Evolutionary conservation across 2,113 vertebrate species (phyloP).

Genomic region (Leptodactylus fuscus): DNA sequence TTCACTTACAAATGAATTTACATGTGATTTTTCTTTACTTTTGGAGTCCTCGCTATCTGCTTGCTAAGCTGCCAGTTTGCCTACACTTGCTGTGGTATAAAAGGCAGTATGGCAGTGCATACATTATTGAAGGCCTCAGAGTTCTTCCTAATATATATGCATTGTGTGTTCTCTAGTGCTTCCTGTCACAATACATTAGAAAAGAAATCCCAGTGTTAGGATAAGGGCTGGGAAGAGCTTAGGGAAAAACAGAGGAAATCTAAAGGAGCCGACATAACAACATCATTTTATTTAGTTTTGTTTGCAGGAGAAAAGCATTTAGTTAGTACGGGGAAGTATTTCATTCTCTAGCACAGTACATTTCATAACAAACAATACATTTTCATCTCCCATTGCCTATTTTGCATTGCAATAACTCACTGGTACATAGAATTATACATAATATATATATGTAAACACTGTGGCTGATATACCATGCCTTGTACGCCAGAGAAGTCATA

Average conservation of each 20-base stretch:
- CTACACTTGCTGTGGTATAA: slow-evolving; percentile 39
- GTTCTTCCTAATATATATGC: slow-evolving; percentile 65
- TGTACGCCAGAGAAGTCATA: no score
- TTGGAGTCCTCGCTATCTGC: slow-evolving; percentile 46
- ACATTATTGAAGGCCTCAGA: slow-evolving; percentile 66
- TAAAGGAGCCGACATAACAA: slow-evolving; percentile 58
- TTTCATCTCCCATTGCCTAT: not conserved
- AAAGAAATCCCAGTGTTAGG: slow-evolving; percentile 15
- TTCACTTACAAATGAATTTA: slow-evolving; percentile 1
- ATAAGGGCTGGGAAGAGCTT: slow-evolving; percentile 50
- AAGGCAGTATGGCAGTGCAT: slow-evolving; percentile 52
- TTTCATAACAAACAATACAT: not conserved
- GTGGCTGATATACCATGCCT: no score
- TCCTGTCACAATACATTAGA: slow-evolving; percentile 65
- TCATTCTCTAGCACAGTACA: not conserved
- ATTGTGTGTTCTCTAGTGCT: slow-evolving; percentile 59
- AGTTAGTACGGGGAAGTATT: not conserved
- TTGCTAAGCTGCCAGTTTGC: slow-evolving; percentile 61
- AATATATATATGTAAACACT: no score
- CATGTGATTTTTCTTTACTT: not conserved
- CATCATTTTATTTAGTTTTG: not conserved
- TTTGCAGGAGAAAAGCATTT: not conserved
- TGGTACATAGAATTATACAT: not conserved
- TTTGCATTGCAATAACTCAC: not conserved
- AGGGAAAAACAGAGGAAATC: not conserved